A percentile compares a stretch with the other conserved stretches of the same genome.
phyloP scores from a whole-genome alignment of 2,797 vertebrate species.

The Tokudaia muenninki region DNA sequence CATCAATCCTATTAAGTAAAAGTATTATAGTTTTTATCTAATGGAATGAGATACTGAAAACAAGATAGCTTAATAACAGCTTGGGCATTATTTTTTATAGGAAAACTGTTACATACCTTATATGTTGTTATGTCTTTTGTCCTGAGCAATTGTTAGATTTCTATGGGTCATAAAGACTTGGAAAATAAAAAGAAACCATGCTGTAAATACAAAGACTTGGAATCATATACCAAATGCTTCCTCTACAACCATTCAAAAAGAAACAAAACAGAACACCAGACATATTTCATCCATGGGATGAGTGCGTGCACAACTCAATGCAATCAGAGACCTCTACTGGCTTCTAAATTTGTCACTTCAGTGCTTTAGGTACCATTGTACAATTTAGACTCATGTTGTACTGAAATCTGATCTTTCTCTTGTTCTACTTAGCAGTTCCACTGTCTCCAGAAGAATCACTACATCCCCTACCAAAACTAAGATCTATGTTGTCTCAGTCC shows the following conservation, averaged over 20 bases:
- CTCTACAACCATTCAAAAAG: background rate
- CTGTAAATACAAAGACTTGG: background rate
- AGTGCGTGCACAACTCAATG: background rate
- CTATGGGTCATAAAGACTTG: background rate
- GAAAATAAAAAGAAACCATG: background rate
- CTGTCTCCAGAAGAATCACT: background rate
- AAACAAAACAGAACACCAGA: background rate
- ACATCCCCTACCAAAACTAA: background rate
- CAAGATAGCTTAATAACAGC: slow-evolving; percentile 4
- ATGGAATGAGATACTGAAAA: background rate
- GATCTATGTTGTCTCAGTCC: background rate
- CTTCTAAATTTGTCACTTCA: background rate
- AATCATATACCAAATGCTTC: background rate
- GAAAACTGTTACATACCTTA: background rate
- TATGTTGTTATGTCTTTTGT: background rate
- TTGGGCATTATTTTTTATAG: background rate
- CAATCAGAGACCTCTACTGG: background rate
- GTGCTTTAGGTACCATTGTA: background rate
- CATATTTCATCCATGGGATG: background rate
- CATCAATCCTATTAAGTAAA: background rate
- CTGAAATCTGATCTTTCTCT: background rate
- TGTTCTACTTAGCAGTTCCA: background rate
- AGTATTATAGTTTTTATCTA: background rate
- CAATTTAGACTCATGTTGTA: background rate
- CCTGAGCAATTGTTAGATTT: background rate